A percentile compares a stretch with the other conserved stretches of the same genome.
phyloP scores from a whole-genome alignment of 2,888 invertebrate genomes.

The Ennomos quercinarius region DNA sequence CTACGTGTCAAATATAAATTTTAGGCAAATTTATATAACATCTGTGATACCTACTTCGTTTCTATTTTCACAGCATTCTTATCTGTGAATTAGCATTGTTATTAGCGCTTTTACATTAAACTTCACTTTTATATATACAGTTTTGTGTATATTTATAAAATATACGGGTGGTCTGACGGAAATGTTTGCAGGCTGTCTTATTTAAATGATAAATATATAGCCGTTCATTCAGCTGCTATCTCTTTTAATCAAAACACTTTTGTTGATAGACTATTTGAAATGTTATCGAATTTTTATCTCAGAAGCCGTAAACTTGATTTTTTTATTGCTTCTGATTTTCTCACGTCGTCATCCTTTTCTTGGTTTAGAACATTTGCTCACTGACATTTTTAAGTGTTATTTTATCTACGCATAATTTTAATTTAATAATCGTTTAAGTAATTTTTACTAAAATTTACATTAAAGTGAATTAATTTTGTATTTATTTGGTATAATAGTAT shows the following conservation, averaged over 20 bases:
- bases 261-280: constrained; percentile 16
- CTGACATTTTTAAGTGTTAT: no score
- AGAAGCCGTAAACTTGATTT: constrained; percentile 3
- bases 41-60: constrained; percentile 9
- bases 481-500: no score
- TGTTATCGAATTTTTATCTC: constrained; percentile 14
- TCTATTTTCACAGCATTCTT: constrained; percentile 20
- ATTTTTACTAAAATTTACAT: no score
- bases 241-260: constrained; percentile 10
- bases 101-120: constrained; percentile 19
- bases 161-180: constrained; percentile 38
- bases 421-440: no score
- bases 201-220: constrained; percentile 26
- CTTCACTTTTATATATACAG: constrained; percentile 15
- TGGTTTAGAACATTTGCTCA: neutral
- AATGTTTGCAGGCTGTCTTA: constrained; percentile 23
- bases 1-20: constrained; percentile 5
- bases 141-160: constrained; percentile 27
- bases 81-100: constrained; percentile 27
- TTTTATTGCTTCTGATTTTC: constrained; percentile 11
- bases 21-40: constrained; percentile 1
- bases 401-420: no score
- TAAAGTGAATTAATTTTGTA: no score
- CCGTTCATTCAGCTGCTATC: constrained; percentile 26
- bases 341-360: constrained; percentile 10